Percentiles rank a stretch among this genome's conserved stretches.
Evolutionary conservation across 2,888 invertebrate species (phyloP).

Genomic region (Fragum sueziense): DNA sequence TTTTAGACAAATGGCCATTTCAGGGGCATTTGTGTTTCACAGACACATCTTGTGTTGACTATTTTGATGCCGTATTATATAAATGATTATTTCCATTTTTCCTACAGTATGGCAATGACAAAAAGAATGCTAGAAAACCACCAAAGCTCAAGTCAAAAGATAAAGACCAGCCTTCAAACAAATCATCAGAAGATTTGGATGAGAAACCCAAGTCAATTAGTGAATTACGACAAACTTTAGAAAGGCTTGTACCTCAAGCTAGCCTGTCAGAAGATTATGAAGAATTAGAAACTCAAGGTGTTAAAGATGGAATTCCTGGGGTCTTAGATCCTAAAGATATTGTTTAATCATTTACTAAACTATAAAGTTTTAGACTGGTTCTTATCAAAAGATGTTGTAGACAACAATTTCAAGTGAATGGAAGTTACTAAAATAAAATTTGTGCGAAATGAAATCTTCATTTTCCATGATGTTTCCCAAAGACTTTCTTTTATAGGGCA

Average conservation of each 20-base stretch:
- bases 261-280: not conserved
- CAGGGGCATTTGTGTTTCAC: no score
- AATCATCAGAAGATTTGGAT: not conserved
- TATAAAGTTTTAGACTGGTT: not conserved
- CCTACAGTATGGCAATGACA: conserved; percentile 12
- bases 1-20: no score
- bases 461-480: no score
- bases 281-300: no score
- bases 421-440: no score
- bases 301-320: not conserved
- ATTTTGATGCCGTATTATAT: no score
- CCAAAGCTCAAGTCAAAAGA: not conserved
- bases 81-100: not conserved
- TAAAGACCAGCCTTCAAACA: not conserved
- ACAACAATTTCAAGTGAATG: no score
- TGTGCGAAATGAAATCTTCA: no score
- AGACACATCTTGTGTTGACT: no score
- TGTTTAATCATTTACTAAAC: not conserved
- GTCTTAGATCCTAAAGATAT: conserved; percentile 11
- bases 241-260: not conserved
- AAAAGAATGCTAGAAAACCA: not conserved
- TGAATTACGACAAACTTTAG: conserved; percentile 10
- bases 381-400: not conserved
- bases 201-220: conserved; percentile 3
- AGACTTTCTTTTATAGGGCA: no score